phyloP scores from a whole-genome alignment of 2,797 vertebrate genomes.

The Scyliorhinus canicula region DNA sequence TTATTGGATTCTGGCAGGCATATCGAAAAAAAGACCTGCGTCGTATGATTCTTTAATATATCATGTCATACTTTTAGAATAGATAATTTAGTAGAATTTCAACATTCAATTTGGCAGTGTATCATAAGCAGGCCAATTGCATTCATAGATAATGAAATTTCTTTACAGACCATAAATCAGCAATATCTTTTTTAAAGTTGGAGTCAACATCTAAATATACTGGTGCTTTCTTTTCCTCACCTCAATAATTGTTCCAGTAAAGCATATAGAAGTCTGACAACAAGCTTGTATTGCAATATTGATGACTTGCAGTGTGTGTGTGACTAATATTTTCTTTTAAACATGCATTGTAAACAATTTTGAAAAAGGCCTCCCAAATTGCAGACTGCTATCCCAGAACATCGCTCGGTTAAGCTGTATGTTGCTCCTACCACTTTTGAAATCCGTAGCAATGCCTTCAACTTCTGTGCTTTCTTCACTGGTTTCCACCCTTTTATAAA shows the following conservation, averaged over 20 bases:
- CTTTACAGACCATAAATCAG: neutral
- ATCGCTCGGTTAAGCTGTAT: too few species aligned
- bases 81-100: conserved; percentile 24
- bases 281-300: neutral
- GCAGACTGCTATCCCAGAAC: neutral
- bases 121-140: neutral
- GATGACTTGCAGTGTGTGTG: neutral
- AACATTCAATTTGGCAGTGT: neutral
- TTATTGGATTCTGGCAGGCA: conserved; percentile 5
- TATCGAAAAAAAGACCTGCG: conserved; percentile 15
- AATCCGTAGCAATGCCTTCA: neutral
- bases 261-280: too few species aligned
- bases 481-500: neutral
- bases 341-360: neutral
- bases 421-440: neutral
- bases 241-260: neutral
- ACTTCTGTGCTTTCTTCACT: neutral
- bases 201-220: neutral
- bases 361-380: neutral
- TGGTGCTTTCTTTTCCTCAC: neutral
- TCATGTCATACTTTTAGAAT: neutral
- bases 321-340: neutral
- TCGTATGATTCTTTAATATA: neutral
- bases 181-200: neutral
- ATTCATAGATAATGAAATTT: neutral